phyloP scores from a whole-genome alignment of 2,888 invertebrate species.

The Anarsia innoxiella region DNA sequence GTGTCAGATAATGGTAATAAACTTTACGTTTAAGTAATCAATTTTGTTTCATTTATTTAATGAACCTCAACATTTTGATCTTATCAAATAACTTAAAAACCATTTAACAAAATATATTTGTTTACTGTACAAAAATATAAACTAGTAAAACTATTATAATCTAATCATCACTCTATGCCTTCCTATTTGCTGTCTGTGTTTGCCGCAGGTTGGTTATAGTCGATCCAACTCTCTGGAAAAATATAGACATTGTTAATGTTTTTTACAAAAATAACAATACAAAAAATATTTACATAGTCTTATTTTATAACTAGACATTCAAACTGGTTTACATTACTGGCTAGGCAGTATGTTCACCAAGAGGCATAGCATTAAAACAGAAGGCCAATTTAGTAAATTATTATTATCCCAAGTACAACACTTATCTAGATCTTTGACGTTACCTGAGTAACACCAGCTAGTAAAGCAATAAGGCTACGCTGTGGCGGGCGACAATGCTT shows the following conservation, averaged over 20 bases:
- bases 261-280: too few species aligned
- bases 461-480: constrained; percentile 79
- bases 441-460: constrained; percentile 78
- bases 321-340: too few species aligned
- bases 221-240: constrained; percentile 59
- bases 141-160: constrained; percentile 24
- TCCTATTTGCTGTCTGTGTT: constrained; percentile 34
- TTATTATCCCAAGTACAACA: neutral
- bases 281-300: too few species aligned
- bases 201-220: constrained; percentile 41
- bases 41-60: constrained; percentile 27
- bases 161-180: constrained; percentile 17
- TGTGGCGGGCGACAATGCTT: constrained; percentile 84
- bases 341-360: too few species aligned
- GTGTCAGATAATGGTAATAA: constrained; percentile 36
- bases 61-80: neutral
- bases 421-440: constrained; percentile 13
- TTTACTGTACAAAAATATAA: constrained; percentile 54
- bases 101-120: constrained; percentile 23
- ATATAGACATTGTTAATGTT: too few species aligned
- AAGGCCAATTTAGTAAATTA: neutral
- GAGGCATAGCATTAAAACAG: too few species aligned
- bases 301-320: too few species aligned
- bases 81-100: constrained; percentile 1
- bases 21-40: constrained; percentile 40